phyloP scores from a whole-genome alignment of 2,888 invertebrate genomes.

The Gryllus longicercus region DNA sequence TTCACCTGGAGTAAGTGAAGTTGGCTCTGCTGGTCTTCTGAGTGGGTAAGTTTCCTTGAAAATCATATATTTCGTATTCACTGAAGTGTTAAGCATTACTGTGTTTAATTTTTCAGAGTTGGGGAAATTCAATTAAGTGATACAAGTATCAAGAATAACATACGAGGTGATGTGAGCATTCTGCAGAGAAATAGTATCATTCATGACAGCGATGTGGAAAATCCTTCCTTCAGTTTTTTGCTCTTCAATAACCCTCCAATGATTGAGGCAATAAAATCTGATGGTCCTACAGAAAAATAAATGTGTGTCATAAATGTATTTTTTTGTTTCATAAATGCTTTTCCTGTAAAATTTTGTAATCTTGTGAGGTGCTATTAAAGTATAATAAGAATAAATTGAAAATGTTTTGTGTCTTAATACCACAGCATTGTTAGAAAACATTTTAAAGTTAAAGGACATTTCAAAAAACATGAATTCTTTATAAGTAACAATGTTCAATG shows the following conservation, averaged over 20 bases:
- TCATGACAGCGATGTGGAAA: background rate
- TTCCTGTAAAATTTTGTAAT: no score
- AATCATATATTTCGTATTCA: background rate
- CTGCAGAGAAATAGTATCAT: background rate
- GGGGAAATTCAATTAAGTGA: background rate
- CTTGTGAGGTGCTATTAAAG: no score
- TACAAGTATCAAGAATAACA: background rate
- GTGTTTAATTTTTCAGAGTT: background rate
- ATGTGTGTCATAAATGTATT: no score
- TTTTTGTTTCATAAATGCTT: no score
- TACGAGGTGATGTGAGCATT: constrained; percentile 2
- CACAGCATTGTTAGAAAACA: no score
- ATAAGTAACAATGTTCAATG: no score
- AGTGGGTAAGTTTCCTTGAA: background rate
- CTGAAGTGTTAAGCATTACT: background rate
- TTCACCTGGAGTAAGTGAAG: background rate
- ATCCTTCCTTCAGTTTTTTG: background rate
- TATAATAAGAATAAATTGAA: no score
- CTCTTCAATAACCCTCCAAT: background rate
- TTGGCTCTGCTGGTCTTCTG: background rate
- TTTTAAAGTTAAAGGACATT: no score
- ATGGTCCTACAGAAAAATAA: no score
- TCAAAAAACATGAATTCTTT: no score
- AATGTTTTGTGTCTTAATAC: no score
- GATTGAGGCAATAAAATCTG: background rate